Evolutionary conservation across 2,888 invertebrate genomes (phyloP).

Genomic region (Coenonympha glycerion): DNA sequence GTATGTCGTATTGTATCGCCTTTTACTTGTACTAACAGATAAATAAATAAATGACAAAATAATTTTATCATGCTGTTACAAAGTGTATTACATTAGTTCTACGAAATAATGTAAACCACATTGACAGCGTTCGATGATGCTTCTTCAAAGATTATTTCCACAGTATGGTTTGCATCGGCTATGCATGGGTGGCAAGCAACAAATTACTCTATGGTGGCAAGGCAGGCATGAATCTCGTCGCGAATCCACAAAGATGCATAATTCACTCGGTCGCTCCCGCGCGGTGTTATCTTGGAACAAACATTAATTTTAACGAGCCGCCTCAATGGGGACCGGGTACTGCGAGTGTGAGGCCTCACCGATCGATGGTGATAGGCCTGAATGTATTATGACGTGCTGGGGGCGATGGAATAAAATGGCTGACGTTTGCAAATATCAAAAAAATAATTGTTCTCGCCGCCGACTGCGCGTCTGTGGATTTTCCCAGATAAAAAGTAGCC

Average conservation of each 20-base stretch:
- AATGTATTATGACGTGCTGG: constrained; percentile 1
- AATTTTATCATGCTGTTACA: too few species aligned
- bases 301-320: constrained; percentile 28
- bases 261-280: constrained; percentile 18
- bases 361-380: constrained; percentile 11
- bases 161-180: constrained; percentile 4
- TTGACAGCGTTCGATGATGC: not conserved
- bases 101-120: too few species aligned
- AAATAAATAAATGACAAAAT: too few species aligned
- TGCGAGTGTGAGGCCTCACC: constrained; percentile 10
- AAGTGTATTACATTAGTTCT: too few species aligned
- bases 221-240: constrained; percentile 19
- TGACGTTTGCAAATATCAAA: too few species aligned
- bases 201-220: too few species aligned
- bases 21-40: too few species aligned
- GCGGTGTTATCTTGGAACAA: constrained; percentile 22
- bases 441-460: too few species aligned
- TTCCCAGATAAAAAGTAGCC: too few species aligned
- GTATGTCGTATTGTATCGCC: too few species aligned
- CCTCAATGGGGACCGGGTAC: constrained; percentile 21
- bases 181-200: too few species aligned
- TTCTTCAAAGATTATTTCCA: not conserved
- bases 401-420: not conserved
- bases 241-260: constrained; percentile 21
- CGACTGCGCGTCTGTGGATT: too few species aligned